Evolutionary conservation across 2,113 vertebrate species (phyloP).

Genomic region (Trichomycterus rosablanca): DNA sequence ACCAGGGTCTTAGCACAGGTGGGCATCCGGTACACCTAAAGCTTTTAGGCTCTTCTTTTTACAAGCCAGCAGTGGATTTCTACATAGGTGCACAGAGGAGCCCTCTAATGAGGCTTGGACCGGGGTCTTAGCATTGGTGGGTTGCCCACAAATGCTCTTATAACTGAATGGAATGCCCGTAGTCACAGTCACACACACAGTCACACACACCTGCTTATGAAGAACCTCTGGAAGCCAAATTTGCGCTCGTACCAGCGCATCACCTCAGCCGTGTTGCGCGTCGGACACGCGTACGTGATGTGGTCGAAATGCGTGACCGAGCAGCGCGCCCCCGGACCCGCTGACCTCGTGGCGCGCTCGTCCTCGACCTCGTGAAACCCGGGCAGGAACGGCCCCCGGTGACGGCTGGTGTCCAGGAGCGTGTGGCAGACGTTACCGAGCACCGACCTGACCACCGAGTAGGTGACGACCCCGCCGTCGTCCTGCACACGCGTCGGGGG

Average conservation of each 20-base stretch:
- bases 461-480: constrained; percentile 66
- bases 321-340: constrained; percentile 26
- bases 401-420: constrained; percentile 73
- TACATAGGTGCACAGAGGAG: no score
- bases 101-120: no score
- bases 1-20: no score
- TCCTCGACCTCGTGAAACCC: constrained; percentile 66
- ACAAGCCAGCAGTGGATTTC: no score
- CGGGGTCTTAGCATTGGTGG: no score
- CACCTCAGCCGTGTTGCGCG: constrained; percentile 57
- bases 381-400: constrained; percentile 75
- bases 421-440: constrained; percentile 87
- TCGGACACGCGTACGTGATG: constrained; percentile 77
- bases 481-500: constrained; percentile 73
- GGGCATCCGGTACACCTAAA: no score
- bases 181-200: no score
- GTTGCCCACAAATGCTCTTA: no score
- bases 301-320: constrained; percentile 84
- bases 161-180: no score
- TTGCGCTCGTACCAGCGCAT: constrained; percentile 80
- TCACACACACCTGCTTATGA: constrained; percentile 66
- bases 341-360: neutral
- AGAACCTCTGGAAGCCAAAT: constrained; percentile 82
- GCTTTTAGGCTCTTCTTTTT: no score
- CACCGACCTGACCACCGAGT: constrained; percentile 71